phyloP scores from a whole-genome alignment of 2,113 vertebrate species.

The Thryonomys swinderianus region DNA sequence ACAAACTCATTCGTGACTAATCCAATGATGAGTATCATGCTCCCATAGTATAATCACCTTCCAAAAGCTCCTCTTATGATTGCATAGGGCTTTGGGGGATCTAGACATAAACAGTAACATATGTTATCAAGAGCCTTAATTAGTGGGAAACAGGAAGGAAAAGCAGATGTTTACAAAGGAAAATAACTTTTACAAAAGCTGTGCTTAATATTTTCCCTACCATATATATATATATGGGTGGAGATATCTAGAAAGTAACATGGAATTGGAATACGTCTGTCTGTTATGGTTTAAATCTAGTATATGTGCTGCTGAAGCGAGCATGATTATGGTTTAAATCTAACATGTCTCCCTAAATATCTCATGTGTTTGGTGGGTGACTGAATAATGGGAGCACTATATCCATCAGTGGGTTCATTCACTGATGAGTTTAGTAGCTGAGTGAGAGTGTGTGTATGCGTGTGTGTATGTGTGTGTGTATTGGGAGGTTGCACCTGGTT shows the following conservation, averaged over 20 bases:
- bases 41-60: neutral
- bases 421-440: neutral
- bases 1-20: neutral
- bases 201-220: slow-evolving; percentile 20
- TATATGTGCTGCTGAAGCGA: too few species aligned
- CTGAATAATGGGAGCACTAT: neutral
- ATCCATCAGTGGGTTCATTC: neutral
- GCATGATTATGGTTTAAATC: too few species aligned
- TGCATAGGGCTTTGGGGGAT: neutral
- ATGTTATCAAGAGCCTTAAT: neutral
- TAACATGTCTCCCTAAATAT: neutral
- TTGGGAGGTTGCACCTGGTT: neutral
- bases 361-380: neutral
- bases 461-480: neutral
- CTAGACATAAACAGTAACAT: neutral
- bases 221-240: neutral
- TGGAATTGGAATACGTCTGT: neutral
- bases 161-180: slow-evolving; percentile 32
- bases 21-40: neutral
- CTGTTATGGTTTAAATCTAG: neutral
- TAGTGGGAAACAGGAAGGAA: neutral
- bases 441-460: too few species aligned
- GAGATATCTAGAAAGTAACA: slow-evolving; percentile 14
- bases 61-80: neutral
- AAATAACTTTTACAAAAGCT: neutral